These are phyloP conservation scores for Chaenocephalus aceratus DNA, from an alignment of 2,113 vertebrate species.

Conservation along the genomic window DNA sequence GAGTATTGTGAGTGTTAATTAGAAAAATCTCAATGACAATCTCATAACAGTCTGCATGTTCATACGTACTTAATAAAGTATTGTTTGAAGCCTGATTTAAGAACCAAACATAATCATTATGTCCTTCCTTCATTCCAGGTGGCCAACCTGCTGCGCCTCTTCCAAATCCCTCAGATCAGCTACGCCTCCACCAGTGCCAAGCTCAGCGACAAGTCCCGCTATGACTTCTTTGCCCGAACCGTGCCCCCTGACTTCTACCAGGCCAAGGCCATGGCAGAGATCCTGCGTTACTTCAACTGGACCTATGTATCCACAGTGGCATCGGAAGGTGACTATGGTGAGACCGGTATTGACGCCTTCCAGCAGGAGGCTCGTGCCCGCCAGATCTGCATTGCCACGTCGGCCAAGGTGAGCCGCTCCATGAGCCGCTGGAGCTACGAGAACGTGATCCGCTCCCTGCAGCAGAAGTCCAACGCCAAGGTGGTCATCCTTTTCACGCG, in stretches of 20 bases:
- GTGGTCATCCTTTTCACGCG: conserved; percentile 96
- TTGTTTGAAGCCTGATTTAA: background rate
- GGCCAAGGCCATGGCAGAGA: conserved; percentile 98
- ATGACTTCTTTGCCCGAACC: conserved; percentile 96
- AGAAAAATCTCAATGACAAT: no score
- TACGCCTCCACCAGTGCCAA: conserved; percentile 99
- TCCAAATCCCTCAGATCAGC: conserved; percentile 99
- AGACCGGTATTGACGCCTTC: conserved; percentile 97
- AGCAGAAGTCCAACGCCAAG: conserved; percentile 95
- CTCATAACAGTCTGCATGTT: background rate
- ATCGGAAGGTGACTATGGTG: conserved; percentile 96
- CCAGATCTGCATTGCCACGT: conserved; percentile 98
- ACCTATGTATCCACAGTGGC: conserved; percentile 98
- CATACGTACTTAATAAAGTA: no score
- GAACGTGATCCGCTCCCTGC: conserved; percentile 90
- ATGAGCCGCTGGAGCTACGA: conserved; percentile 94
- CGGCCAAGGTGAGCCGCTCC: conserved; percentile 96
- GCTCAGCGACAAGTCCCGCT: conserved; percentile 97
- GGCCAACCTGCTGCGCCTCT: conserved; percentile 96
- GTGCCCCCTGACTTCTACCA: conserved; percentile 98
- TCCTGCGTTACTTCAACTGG: conserved; percentile 99
- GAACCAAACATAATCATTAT: background rate
- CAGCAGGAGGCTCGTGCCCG: conserved; percentile 95
- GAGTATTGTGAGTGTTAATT: background rate
- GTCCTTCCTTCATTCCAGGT: conserved; percentile 79